Conservation (phyloP, 2,888 invertebrate genomes). For the Isoperla grammatica region DNA sequence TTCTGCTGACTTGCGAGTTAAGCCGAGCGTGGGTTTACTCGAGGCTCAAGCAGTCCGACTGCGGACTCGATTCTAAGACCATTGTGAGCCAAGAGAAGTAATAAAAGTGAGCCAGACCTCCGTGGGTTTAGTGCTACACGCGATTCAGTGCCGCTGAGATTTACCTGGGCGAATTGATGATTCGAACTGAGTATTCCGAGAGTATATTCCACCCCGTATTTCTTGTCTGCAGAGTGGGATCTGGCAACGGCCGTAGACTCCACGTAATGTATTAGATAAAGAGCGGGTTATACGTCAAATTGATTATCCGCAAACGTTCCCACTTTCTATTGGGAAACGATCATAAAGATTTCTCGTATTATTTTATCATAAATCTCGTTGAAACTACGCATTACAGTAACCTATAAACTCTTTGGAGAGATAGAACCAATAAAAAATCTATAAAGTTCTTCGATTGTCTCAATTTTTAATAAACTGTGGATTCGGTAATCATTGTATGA, state of each 20-base stretch:
- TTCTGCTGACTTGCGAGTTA: background rate
- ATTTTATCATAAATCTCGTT: constrained; percentile 1
- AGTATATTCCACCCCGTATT: constrained; percentile 7
- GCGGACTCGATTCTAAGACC: constrained; percentile 8
- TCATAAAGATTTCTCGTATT: constrained; percentile 5
- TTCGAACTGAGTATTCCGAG: background rate
- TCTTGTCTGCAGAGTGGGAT: background rate
- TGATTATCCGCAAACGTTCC: constrained; percentile 2
- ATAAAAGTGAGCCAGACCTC: constrained; percentile 11
- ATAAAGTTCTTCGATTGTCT: too few species aligned
- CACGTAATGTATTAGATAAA: background rate
- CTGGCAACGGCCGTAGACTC: constrained; percentile 3
- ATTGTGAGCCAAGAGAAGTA: constrained; percentile 14
- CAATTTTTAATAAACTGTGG: too few species aligned
- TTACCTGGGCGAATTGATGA: constrained; percentile 19
- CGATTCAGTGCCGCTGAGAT: constrained; percentile 8
- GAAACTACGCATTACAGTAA: background rate
- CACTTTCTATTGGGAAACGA: background rate
- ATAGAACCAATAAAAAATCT: too few species aligned
- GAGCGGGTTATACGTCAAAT: constrained; percentile 1
- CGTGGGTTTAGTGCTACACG: background rate
- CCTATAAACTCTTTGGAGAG: too few species aligned
- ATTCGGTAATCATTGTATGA: too few species aligned
- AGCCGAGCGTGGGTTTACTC: background rate
- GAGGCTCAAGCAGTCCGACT: constrained; percentile 7